Conservation (phyloP, 23 tunicate genomes). For the Ascidia mentula region DNA sequence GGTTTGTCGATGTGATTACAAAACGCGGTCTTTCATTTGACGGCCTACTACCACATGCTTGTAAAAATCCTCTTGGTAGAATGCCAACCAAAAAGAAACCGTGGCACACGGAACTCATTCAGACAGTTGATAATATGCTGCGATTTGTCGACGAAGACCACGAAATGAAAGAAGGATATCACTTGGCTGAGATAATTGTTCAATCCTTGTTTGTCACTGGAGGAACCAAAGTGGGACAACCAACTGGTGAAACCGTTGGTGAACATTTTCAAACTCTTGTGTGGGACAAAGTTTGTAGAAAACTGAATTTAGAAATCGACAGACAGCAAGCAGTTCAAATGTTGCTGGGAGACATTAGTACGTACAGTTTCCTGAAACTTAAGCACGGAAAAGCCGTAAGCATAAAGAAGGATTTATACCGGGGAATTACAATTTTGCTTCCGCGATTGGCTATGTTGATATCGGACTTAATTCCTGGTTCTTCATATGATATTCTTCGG, state of each 20-base stretch:
- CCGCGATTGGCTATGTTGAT: background rate
- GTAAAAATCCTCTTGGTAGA: slow-evolving; percentile 35
- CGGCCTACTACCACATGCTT: slow-evolving; percentile 29
- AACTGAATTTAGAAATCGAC: background rate
- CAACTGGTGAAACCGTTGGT: background rate
- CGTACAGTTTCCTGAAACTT: background rate
- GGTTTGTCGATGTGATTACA: slow-evolving; percentile 24
- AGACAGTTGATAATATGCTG: background rate
- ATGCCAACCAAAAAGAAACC: slow-evolving; percentile 8
- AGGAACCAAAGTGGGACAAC: background rate
- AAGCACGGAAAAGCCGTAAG: background rate
- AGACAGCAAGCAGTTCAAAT: background rate
- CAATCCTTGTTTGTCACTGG: background rate
- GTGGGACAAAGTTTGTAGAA: background rate
- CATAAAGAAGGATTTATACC: background rate
- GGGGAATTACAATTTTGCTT: background rate
- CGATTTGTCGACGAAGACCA: background rate
- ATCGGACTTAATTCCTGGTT: background rate
- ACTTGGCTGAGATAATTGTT: background rate
- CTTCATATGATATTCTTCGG: background rate
- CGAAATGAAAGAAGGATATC: background rate
- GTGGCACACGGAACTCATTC: slow-evolving; percentile 9
- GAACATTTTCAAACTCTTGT: background rate
- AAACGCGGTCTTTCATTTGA: slow-evolving; percentile 25
- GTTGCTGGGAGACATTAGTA: background rate